Evolutionary conservation across 2,797 vertebrate genomes (phyloP).

Genomic region (Eleutherodactylus coqui): DNA sequence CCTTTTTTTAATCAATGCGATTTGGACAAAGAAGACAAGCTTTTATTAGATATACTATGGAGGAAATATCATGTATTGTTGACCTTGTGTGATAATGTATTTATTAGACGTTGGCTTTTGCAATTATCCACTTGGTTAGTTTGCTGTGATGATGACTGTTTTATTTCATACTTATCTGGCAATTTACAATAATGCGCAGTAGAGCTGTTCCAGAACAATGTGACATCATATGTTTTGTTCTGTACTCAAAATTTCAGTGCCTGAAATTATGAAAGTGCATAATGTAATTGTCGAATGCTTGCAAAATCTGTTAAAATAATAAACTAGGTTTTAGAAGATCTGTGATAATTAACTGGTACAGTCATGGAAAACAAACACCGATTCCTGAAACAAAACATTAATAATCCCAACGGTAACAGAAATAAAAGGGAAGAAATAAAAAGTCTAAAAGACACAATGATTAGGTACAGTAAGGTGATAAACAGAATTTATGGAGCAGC

Average conservation of each 20-base stretch:
- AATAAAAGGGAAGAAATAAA: too few relatives aligned
- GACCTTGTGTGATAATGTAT: neutral
- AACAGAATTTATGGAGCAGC: neutral
- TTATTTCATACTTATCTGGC: constrained; percentile 54
- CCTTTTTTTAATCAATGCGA: too few relatives aligned
- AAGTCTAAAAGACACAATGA: neutral
- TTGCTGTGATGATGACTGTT: constrained; percentile 41
- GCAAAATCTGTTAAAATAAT: constrained; percentile 48
- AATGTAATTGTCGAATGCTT: constrained; percentile 16
- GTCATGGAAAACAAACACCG: constrained; percentile 15
- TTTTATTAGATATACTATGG: neutral
- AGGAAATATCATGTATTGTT: constrained; percentile 18
- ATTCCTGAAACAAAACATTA: constrained; percentile 17
- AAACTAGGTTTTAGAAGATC: constrained; percentile 49
- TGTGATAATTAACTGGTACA: constrained; percentile 33
- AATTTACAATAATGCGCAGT: neutral
- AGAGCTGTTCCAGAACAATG: constrained; percentile 45
- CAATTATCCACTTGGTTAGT: constrained; percentile 21
- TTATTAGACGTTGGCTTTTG: constrained; percentile 25
- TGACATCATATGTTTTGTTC: constrained; percentile 60
- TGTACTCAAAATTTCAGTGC: constrained; percentile 24
- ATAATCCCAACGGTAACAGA: neutral
- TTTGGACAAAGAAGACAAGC: neutral
- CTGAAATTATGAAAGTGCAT: constrained; percentile 43
- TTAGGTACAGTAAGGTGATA: neutral